Base-by-base conservation (phyloP, 2,888 invertebrate genomes). In the Arenicola marina region DNA sequence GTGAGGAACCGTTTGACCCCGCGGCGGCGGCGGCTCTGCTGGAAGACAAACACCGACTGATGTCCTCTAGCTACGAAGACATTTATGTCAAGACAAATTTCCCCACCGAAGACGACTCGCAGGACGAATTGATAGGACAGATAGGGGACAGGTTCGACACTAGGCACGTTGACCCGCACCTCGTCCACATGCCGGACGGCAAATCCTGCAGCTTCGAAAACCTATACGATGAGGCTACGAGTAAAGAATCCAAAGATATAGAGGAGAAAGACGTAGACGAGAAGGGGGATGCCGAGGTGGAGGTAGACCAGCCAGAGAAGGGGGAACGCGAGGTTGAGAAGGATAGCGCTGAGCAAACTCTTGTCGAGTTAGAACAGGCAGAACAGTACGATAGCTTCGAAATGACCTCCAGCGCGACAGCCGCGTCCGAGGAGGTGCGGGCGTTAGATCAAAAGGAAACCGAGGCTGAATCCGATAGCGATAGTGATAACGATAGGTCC, bases 141-240 rank as follows among this genome's bases (percentile, higher is more conserved):
- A 76, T 78, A 38, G 83, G 81, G 24, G 77, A 76, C 61, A 69
- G 71, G 32, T 76, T 78, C 67, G 78, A 76, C 60, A 75, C 76
- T 45, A 75, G 74, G 56, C 79, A 78, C 32, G 4, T n/a, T 44
- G 61, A 61, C 4, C 29, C 44, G 4, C 56, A 57, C 45, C 34
- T 61, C 4, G 32, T 48, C 11, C 11, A 4, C 7, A 31, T 34
- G 2, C 4, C 4, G 4, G 61, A 45, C 24, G 75, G 75, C 31
- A 68, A 67, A 34, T 70, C 76, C 4, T 77, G 77, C 46, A 77
- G 78, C 62, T 79, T 75, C 65, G 78, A 79, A 67, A 71, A 76
- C 43, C 71, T 77, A 24, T 79, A 79, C 63, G 72, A 73, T 44
- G 66, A 73, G 67, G 53, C 66, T 26, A 53, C 11, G n/a, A 31